Conservation (phyloP, 35 echinoderm and acorn worm species). For the Nesometra sesokonis region DNA sequence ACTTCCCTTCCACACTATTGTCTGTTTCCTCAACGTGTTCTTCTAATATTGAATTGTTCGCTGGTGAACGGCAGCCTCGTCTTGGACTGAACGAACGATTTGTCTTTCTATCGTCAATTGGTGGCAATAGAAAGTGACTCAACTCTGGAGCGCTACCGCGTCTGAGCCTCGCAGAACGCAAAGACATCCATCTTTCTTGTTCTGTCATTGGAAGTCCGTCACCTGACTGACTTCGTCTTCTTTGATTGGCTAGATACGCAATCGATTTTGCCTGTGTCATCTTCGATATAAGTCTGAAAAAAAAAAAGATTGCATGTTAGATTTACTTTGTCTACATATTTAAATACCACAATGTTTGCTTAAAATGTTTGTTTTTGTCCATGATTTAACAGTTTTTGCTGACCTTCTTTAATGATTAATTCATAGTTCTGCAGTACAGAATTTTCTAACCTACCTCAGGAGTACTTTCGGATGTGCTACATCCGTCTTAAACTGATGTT, state of each 20-base stretch:
- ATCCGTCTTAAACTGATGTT: too few species aligned
- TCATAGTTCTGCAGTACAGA: too few species aligned
- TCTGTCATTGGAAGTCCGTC: neutral
- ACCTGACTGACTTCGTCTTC: neutral
- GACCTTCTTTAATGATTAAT: too few species aligned
- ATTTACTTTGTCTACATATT: neutral
- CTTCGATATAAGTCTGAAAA: neutral
- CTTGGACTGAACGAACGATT: neutral
- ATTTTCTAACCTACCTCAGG: too few species aligned
- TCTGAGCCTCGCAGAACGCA: neutral
- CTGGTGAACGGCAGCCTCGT: neutral
- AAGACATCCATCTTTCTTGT: neutral
- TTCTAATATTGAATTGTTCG: neutral
- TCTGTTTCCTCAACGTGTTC: neutral
- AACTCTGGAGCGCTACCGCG: neutral
- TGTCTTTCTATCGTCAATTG: neutral
- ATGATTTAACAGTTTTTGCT: too few species aligned
- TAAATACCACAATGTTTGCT: neutral
- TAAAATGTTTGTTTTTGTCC: neutral
- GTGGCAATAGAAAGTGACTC: neutral
- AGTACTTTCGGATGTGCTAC: too few species aligned
- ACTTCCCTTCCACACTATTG: neutral
- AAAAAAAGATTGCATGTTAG: neutral
- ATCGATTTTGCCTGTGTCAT: neutral
- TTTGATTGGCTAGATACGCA: neutral